Base-by-base conservation (phyloP, 2,888 invertebrate species). In the Apamea epomidion region DNA sequence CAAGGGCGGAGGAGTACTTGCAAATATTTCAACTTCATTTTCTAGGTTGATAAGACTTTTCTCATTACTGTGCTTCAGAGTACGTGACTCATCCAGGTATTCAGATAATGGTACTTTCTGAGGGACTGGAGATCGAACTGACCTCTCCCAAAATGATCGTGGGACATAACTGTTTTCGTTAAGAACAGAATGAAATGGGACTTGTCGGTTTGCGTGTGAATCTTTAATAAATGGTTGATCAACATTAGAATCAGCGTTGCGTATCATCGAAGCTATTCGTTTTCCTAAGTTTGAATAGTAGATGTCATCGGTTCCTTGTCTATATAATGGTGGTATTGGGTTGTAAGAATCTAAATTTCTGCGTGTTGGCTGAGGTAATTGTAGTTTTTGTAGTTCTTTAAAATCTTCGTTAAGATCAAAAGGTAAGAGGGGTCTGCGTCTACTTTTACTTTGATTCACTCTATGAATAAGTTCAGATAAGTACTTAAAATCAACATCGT, bases 211-310 rank as follows among this genome's bases (percentile, higher is more conserved):
- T 37, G 14, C 16, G 32, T 76, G 62, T 32, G 60, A 4, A 12
- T 67, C 91, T 75, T 93, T 90, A 82, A 93, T 91, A 18, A 93
- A 87, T 89, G 94, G 91, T n/a, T 88, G 89, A 58, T 92, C 89
- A 62, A 91, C 90, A 76, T 91, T 90, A 14, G 89, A 80, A 79
- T 96, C 94, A 73, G 94, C 90, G 48, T 92, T 93, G 74, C 95
- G 93, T 85, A 97, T 95, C 84, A 96, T 90, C 18, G 94, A 89
- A 64, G 97, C 97, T 91, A 96, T 97, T 93, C 96, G 94, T 87
- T 93, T 94, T 14, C 97, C 97, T 68, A 97, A 90, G 48, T 94
- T 94, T 73, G 92, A 91, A 82, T 95, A 97, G 83, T 94, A 96
- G 10, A 85, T 75, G 75, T 95, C 94, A 71, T 94, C 95, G 8